Base-by-base conservation (phyloP, 2,888 invertebrate species). In the Dicranocentrus wangi region DNA sequence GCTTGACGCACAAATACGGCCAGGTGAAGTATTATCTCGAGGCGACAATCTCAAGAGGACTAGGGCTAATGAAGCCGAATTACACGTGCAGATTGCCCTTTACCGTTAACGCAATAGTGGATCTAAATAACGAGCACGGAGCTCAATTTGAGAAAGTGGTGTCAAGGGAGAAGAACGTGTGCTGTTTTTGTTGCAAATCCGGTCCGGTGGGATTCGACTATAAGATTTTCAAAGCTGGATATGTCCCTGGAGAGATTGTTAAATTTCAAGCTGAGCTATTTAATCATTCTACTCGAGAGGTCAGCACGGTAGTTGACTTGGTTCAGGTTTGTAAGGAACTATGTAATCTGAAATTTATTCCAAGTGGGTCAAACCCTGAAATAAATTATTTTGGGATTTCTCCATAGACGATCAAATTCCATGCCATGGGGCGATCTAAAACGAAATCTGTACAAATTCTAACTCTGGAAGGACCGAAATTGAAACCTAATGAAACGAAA, bases 51-150 rank as follows among this genome's bases (percentile, higher is more conserved):
- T 66, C 77, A 17, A 47, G 81, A 47, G 65, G 71, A 32, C 69
- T 39, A 10, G 73, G 73, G 10, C 60, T 77, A 17, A 70, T 69
- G 32, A 83, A 83, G 53, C 63, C 82, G 27, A 69, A 76, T 32
- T 81, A 77, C 53, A 81, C 77, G 2, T 66, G 77, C 58, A 69
- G 81, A 55, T 27, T 80, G 2, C 79, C 82, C 1, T 78, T 84
- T n/a, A 73, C 71, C 0, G 80, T 85, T n/a, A 77, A 81, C 53
- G 83, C 83, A 5, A 72, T 82, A 19, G 72, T 79, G 23, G 85
- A 85, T 75, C 47, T 85, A n/a, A 79, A 82, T 60, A 73, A 65
- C 10, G 82, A 84, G 39, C 70, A 82, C 15, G 81, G 79, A 25
- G 32, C 66, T 23, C 76, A 72, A 23, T 43, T 42, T 32, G 68